phyloP scores from a whole-genome alignment of 2,888 invertebrate genomes.

The Cartodere bifasciata region DNA sequence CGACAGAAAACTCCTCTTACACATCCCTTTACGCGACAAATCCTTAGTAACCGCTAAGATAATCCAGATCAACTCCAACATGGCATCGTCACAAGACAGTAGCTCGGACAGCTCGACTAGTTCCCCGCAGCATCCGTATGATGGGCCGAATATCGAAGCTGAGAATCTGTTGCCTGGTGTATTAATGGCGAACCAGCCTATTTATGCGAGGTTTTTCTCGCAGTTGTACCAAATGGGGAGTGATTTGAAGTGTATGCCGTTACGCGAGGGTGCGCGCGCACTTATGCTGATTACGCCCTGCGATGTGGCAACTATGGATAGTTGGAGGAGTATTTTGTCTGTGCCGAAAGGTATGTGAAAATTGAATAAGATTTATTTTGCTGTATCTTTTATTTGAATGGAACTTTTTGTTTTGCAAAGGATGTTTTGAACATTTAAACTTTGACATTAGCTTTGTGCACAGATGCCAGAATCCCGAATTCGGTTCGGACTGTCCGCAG shows the following conservation, averaged over 20 bases:
- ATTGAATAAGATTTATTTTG: no score
- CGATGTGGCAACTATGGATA: conserved; percentile 39
- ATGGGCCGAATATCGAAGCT: conserved; percentile 67
- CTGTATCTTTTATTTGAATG: no score
- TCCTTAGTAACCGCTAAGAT: conserved; percentile 69
- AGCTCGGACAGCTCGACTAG: conserved; percentile 83
- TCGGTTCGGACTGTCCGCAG: no score
- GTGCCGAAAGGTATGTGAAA: conserved; percentile 20
- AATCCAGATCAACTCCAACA: conserved; percentile 55
- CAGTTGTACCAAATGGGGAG: conserved; percentile 84
- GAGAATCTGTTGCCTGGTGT: conserved; percentile 88
- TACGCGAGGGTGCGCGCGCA: conserved; percentile 73
- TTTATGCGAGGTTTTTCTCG: conserved; percentile 68
- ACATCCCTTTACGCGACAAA: conserved; percentile 78
- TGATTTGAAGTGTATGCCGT: conserved; percentile 59
- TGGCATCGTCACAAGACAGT: conserved; percentile 77
- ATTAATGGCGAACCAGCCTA: conserved; percentile 68
- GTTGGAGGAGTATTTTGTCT: conserved; percentile 42
- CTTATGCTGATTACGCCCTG: conserved; percentile 73
- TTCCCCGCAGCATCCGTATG: conserved; percentile 78
- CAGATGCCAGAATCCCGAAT: no score
- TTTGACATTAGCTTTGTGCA: no score
- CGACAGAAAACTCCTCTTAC: conserved; percentile 75
- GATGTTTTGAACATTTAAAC: no score
- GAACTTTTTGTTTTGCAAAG: no score